Percentiles rank a stretch among this genome's conserved stretches.
Conservation (phyloP, 2,797 vertebrate species). For the Phataginus tetradactyla region DNA sequence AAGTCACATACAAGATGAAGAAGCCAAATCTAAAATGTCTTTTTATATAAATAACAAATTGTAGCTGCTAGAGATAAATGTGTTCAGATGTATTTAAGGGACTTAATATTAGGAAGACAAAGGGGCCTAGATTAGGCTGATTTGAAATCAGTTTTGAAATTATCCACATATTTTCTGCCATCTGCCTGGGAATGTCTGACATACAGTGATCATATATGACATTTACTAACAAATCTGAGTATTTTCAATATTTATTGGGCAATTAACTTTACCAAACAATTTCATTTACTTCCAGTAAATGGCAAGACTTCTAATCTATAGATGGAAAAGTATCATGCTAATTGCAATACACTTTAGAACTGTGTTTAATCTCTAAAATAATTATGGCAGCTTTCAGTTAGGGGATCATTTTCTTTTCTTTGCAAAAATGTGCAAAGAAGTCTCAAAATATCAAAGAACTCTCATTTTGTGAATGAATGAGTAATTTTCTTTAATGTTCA, state of each 20-base stretch:
- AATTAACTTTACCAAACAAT: slow-evolving; percentile 20
- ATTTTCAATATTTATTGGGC: slow-evolving; percentile 7
- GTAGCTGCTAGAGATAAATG: slow-evolving; percentile 26
- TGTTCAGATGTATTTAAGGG: slow-evolving; percentile 23
- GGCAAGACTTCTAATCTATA: background rate
- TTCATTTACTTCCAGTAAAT: slow-evolving; percentile 37
- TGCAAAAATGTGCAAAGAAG: slow-evolving; percentile 24
- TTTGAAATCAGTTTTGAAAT: slow-evolving; percentile 23
- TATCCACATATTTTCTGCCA: background rate
- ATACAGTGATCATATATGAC: background rate
- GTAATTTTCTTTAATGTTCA: background rate
- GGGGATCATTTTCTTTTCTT: background rate
- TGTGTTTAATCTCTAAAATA: slow-evolving; percentile 36
- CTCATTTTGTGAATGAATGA: background rate
- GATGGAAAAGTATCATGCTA: background rate
- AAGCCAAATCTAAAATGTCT: slow-evolving; percentile 47
- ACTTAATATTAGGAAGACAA: slow-evolving; percentile 42
- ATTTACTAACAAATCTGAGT: slow-evolving; percentile 17
- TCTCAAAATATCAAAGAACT: slow-evolving; percentile 12
- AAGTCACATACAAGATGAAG: background rate
- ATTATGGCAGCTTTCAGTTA: slow-evolving; percentile 1
- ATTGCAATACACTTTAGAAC: slow-evolving; percentile 34
- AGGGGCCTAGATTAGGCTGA: slow-evolving; percentile 30
- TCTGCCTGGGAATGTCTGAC: slow-evolving; percentile 10
- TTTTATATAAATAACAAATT: slow-evolving; percentile 60